Conservation (phyloP, 2,113 vertebrate species). For the Lepisosteus oculatus region DNA sequence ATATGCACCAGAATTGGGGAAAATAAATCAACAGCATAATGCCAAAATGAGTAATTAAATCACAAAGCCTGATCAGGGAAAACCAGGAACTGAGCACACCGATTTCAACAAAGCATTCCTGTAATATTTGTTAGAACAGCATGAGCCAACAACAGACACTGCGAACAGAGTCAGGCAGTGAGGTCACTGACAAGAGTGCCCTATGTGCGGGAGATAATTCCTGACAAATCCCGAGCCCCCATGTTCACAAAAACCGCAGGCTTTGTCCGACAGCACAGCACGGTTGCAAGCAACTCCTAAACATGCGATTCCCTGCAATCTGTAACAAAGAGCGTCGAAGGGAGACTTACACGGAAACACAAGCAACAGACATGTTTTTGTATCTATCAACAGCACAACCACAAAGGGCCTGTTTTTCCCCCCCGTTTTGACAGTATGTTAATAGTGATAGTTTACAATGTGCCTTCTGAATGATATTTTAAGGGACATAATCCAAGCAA, state of each 20-base stretch:
- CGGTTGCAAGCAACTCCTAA: not conserved
- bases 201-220: not conserved
- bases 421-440: not conserved
- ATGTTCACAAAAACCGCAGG: not conserved
- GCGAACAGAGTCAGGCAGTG: not conserved
- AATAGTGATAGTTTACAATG: not conserved
- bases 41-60: constrained; percentile 5
- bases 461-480: not conserved
- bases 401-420: not conserved
- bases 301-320: constrained; percentile 2
- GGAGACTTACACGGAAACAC: not conserved
- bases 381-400: not conserved
- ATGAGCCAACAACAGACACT: not conserved
- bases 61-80: constrained; percentile 16
- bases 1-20: constrained; percentile 17
- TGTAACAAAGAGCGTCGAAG: not conserved
- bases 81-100: not conserved
- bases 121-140: not conserved
- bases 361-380: not conserved
- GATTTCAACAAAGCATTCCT: constrained; percentile 7
- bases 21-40: not conserved
- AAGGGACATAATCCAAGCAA: not conserved
- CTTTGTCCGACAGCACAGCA: not conserved
- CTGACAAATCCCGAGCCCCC: not conserved
- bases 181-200: not conserved